Evolutionary conservation across 1,140 invertebrate genomes (phyloP), one percentile per base, ranked within the genome.

Genomic region (Mamestra configurata): DNA sequence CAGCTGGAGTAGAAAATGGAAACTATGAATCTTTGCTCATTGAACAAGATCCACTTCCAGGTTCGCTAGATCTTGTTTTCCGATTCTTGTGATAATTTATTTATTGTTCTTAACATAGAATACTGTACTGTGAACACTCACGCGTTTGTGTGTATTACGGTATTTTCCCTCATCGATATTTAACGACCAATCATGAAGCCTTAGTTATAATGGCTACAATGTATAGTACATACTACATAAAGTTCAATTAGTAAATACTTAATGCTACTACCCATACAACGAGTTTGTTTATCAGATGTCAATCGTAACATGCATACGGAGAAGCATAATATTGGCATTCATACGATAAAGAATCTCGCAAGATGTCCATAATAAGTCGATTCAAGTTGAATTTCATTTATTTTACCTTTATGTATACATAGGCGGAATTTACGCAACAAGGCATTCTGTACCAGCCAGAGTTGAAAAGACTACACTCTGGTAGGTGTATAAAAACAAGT

Each of bases 21-120:
- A 76, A 76, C 61, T 64, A 40, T 76, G 27, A 76, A 57, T 64
- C 57, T 76, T 76, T 76, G 57, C 64, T 40, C 49, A 76, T 40
- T 49, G 72, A 61, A 61, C 49, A 76, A 76, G 27, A 43, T 31
- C 53, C 72, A 76, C 46, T 71, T 71, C 46, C 68, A 71, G 46
- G 24, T 46, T 31, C 49, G 18, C 35, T 66, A 8, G 61, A 37
- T 51, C 15, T 27, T 20, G 1, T 24, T 18, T n/a, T 53, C 8
- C 31, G 8, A 71, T 71, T 46, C 46, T 71, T 71, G 53, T 71
- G 68, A 71, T 71, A 71, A 71, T 53, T 70, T 71, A 53, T 71
- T 71, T 71, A 71, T 71, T 71, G n/a, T 71, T 31, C 49, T 71
- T 24, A 71, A 53, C 31, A 35, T 53, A 70, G 18, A 46, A 18